Base-by-base conservation (phyloP, 2,888 invertebrate species). In the Ceramica pisi region DNA sequence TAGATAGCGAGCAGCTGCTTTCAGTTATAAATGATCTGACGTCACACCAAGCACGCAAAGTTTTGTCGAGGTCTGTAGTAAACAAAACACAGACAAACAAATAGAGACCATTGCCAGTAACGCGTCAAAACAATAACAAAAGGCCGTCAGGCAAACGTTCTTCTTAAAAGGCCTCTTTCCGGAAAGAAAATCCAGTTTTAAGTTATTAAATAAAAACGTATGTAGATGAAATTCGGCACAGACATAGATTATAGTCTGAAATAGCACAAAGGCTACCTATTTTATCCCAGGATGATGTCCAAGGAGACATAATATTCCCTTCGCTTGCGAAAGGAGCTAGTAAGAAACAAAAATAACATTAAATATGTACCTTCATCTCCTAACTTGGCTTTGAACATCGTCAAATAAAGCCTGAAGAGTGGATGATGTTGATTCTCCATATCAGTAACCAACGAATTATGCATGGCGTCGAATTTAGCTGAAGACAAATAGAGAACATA, bases 391-490 rank as follows among this genome's bases (percentile, higher is more conserved):
- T 71, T 71, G 19, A 38, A 70, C 21, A 19, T 12, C 8, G 38
- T 1, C 26, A 69, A 14, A 19, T 41, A 21, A 2, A 14, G 14
- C 12, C 38, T 21, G 10, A 56, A 69, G 31, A 50, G 12, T 0
- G 48, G 71, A 56, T 69, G 44, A 7, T 10, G 0, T 0, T 31
- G 6, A 4, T 69, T 70, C 2, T 69, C 70, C 70, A 69, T 69
- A 9, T 55, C n/a, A 0, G 10, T 1, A 0, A 46, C 0, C 0
- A 70, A 0, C 9, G 26, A 1, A 2, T 31, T 10, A 6, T 50
- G 50, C 6, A 16, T n/a, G 23, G n/a, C 3, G 12, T 71, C 50
- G 41, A 16, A 70, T 0, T n/a, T n/a, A 4, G 35, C 70, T 70
- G 23, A 16, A 71, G 57, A 35, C 12, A 31, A 41, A 41, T 10